phyloP scores from a whole-genome alignment of 2,113 vertebrate genomes.

The Xenopus laevis region DNA sequence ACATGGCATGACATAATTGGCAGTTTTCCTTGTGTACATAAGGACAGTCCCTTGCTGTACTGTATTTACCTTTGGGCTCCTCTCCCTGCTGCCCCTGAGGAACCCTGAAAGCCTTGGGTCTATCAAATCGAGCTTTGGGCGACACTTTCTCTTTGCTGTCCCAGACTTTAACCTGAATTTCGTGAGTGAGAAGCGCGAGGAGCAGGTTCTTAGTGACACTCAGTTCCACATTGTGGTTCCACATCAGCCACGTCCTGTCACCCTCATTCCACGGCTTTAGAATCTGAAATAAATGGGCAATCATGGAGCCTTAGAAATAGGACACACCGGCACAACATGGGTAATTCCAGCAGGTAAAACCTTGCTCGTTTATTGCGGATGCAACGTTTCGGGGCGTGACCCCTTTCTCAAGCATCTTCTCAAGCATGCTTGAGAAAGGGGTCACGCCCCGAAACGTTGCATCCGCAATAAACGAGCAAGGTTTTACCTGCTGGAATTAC shows the following conservation, averaged over 20 bases:
- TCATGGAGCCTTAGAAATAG: not conserved
- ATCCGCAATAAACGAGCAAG: no score
- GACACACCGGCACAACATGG: no score
- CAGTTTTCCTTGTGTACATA: no score
- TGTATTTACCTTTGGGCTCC: slow-evolving; percentile 4
- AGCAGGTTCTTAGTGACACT: slow-evolving; percentile 64
- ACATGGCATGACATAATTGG: no score
- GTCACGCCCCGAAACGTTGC: no score
- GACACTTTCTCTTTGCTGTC: slow-evolving; percentile 66
- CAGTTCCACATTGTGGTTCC: slow-evolving; percentile 64
- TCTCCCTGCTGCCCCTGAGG: slow-evolving; percentile 12
- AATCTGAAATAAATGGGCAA: slow-evolving; percentile 51
- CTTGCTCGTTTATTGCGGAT: no score
- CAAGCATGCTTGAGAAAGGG: no score
- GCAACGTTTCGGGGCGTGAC: no score
- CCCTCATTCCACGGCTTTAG: slow-evolving; percentile 69
- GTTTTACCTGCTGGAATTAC: no score
- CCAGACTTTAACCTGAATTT: slow-evolving; percentile 69
- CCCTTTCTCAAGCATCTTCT: no score
- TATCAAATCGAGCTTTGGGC: slow-evolving; percentile 56
- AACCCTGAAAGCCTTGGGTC: slow-evolving; percentile 51
- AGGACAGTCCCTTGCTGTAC: no score
- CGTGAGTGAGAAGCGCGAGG: slow-evolving; percentile 67
- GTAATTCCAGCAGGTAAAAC: no score
- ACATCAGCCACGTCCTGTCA: slow-evolving; percentile 72